These are phyloP conservation scores for Palaemon carinicauda DNA, from an alignment of 1,140 invertebrate species.

Conservation along the genomic window DNA sequence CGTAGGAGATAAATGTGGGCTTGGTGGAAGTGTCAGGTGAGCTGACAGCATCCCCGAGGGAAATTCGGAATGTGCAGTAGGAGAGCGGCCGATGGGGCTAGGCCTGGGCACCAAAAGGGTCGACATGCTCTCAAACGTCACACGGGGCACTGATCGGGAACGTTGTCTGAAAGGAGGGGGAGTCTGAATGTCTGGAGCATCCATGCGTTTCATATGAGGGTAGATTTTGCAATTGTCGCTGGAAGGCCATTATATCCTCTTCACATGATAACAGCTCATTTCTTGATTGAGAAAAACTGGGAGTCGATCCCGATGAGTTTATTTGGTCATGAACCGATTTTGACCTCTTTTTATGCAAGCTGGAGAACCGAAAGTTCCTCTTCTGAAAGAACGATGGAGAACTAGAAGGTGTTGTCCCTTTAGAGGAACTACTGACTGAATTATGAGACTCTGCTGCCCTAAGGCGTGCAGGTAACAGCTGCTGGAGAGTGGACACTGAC, in stretches of 20 bases:
- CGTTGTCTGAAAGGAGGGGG: constrained; percentile 64
- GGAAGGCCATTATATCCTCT: constrained; percentile 69
- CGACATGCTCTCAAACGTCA: constrained; percentile 66
- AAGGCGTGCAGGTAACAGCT: constrained; percentile 41
- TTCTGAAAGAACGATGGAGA: constrained; percentile 57
- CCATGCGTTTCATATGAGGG: constrained; percentile 65
- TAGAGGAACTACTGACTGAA: constrained; percentile 49
- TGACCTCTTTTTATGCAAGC: constrained; percentile 61
- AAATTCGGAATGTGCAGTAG: not conserved
- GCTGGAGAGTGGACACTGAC: constrained; percentile 53
- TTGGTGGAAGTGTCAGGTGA: constrained; percentile 27
- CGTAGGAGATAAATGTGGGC: constrained; percentile 39
- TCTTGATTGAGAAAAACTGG: constrained; percentile 29
- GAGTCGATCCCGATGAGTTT: constrained; percentile 56
- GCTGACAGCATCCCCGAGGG: constrained; percentile 12
- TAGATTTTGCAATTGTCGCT: constrained; percentile 69
- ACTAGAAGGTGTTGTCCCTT: constrained; percentile 49
- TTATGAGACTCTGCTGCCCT: constrained; percentile 41
- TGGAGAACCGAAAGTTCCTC: constrained; percentile 61
- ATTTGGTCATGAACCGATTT: constrained; percentile 59
- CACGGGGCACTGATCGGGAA: constrained; percentile 68
- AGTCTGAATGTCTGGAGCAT: constrained; percentile 62
- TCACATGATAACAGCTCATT: constrained; percentile 61
- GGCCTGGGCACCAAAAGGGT: constrained; percentile 64
- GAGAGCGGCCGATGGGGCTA: constrained; percentile 43